A percentile compares a stretch with the other conserved stretches of the same genome.
These are phyloP conservation scores for Theretra japonica DNA, from an alignment of 2,888 invertebrate genomes.

Conservation along the genomic window DNA sequence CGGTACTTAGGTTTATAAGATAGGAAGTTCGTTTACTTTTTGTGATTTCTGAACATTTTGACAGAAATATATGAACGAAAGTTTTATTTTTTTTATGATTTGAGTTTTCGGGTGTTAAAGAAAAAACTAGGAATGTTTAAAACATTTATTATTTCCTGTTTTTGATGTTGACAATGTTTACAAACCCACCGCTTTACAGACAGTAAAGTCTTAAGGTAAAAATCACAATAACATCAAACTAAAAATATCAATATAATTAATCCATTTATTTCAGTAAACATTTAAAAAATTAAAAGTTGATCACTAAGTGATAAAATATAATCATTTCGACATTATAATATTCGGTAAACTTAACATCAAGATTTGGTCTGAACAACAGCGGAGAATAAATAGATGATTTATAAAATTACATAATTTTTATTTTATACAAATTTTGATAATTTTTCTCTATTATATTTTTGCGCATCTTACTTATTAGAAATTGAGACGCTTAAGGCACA, in stretches of 20 bases:
- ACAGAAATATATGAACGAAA: not conserved
- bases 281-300: slow-evolving; percentile 32
- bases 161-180: slow-evolving; percentile 61
- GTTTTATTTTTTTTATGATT: too few species aligned
- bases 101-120: not conserved
- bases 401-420: slow-evolving; percentile 67
- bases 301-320: slow-evolving; percentile 37
- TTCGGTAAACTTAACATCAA: slow-evolving; percentile 45
- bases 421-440: slow-evolving; percentile 68
- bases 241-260: slow-evolving; percentile 43
- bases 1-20: too few species aligned
- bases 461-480: slow-evolving; percentile 75
- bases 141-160: slow-evolving; percentile 76
- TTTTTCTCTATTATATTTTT: slow-evolving; percentile 63
- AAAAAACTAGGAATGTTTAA: slow-evolving; percentile 56
- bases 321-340: slow-evolving; percentile 38
- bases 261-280: slow-evolving; percentile 35
- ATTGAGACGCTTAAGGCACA: slow-evolving; percentile 85
- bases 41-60: too few species aligned
- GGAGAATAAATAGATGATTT: slow-evolving; percentile 70
- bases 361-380: slow-evolving; percentile 60
- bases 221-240: slow-evolving; percentile 53
- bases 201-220: slow-evolving; percentile 54
- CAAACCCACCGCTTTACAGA: slow-evolving; percentile 60
- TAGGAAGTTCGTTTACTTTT: too few species aligned